Evolutionary conservation across 2,797 vertebrate species (phyloP), one percentile per base, ranked within the genome.

Genomic region (Lerista edwardsae): DNA sequence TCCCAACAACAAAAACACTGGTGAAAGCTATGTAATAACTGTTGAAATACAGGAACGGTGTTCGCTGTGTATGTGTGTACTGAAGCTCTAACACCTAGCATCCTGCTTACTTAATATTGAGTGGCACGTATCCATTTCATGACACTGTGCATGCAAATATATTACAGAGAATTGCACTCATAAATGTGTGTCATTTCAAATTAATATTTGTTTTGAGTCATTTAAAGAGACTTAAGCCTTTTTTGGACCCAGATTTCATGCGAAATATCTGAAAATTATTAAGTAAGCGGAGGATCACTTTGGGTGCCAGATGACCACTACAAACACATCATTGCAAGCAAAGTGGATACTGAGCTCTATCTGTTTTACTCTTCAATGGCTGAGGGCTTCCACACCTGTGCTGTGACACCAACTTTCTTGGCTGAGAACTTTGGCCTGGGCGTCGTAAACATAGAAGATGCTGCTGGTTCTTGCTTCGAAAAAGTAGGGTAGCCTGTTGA

Each of bases 361-460:
- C 93, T 91, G 80, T 93, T 83, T 95, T 97, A 98, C 96, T 98
- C 97, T 90, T 96, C 97, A 68, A 92, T 96, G 77, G 93, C 87
- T 21, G 97, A 93, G 51, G 99, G 98, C 94, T 98, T 99, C 99
- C 99, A 99, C 95, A 99, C 98, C 96, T 99, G 98, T 89, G 97
- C 97, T 77, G 96, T 95, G 91, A 95, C 95, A 2, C 95, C 95
- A 74, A 97, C 96, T 95, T 98, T 99, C 96, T 98, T 99, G 87
- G 99, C 99, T 65, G 97, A 98, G 94, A 99, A 99, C 93, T 97
- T 99, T 84, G 99, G 99, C 96, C 97, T 98, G 0, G 99, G 98
- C 82, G 98, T 97, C 90, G 96, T 93, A 89, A 92, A 95, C 91
- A 96, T 94, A 79, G 95, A 86, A 1, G 95, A 69, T 0, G 96